phyloP scores from a whole-genome alignment of 2,113 vertebrate genomes.

The Illadopsis cleaveri region DNA sequence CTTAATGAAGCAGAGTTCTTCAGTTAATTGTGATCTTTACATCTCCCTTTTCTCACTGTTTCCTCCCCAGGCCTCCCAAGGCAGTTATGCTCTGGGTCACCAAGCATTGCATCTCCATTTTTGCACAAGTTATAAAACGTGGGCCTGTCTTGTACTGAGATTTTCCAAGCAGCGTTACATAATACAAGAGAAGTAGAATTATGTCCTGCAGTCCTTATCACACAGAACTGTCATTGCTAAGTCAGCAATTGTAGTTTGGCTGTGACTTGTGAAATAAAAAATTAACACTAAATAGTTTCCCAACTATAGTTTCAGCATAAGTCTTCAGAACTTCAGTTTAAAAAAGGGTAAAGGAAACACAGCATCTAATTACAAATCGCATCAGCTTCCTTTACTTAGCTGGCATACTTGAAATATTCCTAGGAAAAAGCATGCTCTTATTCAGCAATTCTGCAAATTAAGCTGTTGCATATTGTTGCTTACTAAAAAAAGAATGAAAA shows the following conservation, averaged over 20 bases:
- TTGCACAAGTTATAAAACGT: neutral
- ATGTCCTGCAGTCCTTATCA: conserved; percentile 1
- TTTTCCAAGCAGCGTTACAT: neutral
- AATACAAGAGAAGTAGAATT: neutral
- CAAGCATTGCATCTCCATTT: neutral
- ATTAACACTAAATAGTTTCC: neutral
- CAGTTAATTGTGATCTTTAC: conserved; percentile 2
- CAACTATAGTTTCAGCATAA: neutral
- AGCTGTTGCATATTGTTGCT: neutral
- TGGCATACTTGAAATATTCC: neutral
- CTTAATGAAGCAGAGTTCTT: conserved; percentile 16
- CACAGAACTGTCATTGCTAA: neutral
- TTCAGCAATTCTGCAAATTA: neutral
- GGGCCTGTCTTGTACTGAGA: neutral
- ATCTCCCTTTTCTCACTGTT: conserved; percentile 2
- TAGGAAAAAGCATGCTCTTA: neutral
- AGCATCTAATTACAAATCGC: neutral
- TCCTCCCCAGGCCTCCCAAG: conserved; percentile 18
- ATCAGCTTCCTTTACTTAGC: neutral
- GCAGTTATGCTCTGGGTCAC: neutral
- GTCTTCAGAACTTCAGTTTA: neutral
- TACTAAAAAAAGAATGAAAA: neutral
- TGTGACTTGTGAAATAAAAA: neutral
- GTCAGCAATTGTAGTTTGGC: neutral
- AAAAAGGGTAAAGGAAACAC: neutral